Base-by-base conservation (phyloP, 2,888 invertebrate genomes). In the Ametastegia equiseti region DNA sequence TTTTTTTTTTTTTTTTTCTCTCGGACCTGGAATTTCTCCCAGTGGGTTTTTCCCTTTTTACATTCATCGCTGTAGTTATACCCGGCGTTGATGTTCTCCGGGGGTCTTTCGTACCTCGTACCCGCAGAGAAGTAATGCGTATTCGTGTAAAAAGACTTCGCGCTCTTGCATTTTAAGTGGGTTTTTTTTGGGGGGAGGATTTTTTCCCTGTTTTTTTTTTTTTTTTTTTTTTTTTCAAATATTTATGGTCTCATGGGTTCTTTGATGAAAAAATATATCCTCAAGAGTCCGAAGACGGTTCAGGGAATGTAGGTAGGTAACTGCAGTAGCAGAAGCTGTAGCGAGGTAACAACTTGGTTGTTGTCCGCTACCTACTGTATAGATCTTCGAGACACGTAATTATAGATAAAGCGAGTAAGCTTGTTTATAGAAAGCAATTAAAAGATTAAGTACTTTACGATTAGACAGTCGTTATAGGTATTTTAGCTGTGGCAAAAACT, bases 341-440 rank as follows among this genome's bases (percentile, higher is more conserved):
- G n/a, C n/a, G n/a, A 47, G 27, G 71, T 71, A 71, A 47, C 27
- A 27, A 71, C 27, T 36, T 75, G 30, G 54, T 75, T 50, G 36
- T 75, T 36, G 75, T 50, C n/a, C 15, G 50, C 36, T 6, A 75
- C 33, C n/a, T n/a, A n/a, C n/a, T n/a, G n/a, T 33, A 60, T 63
- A 78, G 78, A 63, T 63, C 63, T 78, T 63, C 15, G 69, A 7
- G 80, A 67, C 65, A 67, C 65, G 67, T 83, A 86, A 86, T 85
- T 86, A 86, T 83, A 84, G 83, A 85, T 84, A 84, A 86, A 83
- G 75, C 63, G 33, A 36, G 19, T 45, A 23, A n/a, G 2, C 19
- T 82, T 82, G 83, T 85, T 85, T 86, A 82, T 81, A 81, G 82
- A 86, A 83, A 77, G 82, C 83, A 84, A 86, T 85, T 84, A 84